These are phyloP conservation scores for Leptinotarsa lineolata DNA, from an alignment of 1,140 invertebrate species.

Conservation along the genomic window DNA sequence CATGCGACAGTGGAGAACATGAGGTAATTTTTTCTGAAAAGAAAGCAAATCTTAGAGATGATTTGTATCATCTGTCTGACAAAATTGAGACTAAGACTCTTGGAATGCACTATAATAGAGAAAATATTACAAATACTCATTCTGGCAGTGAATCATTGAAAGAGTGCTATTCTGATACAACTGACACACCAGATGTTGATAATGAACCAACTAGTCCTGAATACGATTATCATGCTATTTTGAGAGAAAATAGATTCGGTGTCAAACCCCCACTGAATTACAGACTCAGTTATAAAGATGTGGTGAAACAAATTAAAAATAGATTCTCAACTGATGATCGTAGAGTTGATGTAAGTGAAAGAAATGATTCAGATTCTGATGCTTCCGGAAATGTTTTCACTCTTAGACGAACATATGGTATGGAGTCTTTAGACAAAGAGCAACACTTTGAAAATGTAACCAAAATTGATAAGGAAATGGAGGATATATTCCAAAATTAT, in stretches of 20 bases:
- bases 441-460: background rate
- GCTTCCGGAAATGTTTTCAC: background rate
- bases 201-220: background rate
- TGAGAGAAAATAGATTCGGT: slow-evolving; percentile 40
- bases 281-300: slow-evolving; percentile 32
- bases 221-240: slow-evolving; percentile 21
- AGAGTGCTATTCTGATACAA: background rate
- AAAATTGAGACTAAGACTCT: too few species aligned
- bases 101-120: too few species aligned
- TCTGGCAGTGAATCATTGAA: too few species aligned
- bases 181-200: background rate
- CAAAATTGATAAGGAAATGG: slow-evolving; percentile 40
- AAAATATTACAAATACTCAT: too few species aligned
- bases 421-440: background rate
- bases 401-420: background rate
- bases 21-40: too few species aligned
- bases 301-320: slow-evolving; percentile 38
- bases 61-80: too few species aligned
- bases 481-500: slow-evolving; percentile 38
- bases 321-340: slow-evolving; percentile 11
- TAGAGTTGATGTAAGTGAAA: background rate
- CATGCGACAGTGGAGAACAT: background rate
- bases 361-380: background rate
- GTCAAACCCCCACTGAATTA: slow-evolving; percentile 31
- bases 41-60: too few species aligned